These are phyloP conservation scores for Congeria kusceri DNA, from an alignment of 2,888 invertebrate species.

Conservation along the genomic window DNA sequence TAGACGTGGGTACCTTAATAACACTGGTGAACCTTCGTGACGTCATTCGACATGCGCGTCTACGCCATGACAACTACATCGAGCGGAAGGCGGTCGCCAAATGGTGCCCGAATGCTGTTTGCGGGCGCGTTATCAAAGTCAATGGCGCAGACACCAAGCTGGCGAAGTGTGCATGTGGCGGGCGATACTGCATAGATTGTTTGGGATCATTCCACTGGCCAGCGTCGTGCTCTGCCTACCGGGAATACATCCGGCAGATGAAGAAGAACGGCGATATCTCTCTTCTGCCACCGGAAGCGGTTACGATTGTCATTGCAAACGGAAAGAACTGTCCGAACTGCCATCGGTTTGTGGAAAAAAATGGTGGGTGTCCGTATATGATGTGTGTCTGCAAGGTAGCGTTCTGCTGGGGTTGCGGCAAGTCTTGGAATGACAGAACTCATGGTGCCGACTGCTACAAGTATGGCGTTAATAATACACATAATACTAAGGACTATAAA, in stretches of 20 bases:
- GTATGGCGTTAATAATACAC: conserved; percentile 18
- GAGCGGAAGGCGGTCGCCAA: conserved; percentile 45
- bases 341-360: conserved; percentile 66
- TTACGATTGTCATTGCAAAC: conserved; percentile 34
- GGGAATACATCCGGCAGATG: conserved; percentile 55
- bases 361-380: conserved; percentile 71
- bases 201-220: conserved; percentile 71
- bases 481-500: conserved; percentile 20
- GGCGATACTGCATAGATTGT: conserved; percentile 67
- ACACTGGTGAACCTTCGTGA: conserved; percentile 46
- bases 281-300: conserved; percentile 29
- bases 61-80: conserved; percentile 58
- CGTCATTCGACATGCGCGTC: conserved; percentile 44
- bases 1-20: conserved; percentile 53
- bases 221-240: conserved; percentile 62
- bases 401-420: conserved; percentile 74
- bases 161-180: conserved; percentile 66
- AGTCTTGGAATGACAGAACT: conserved; percentile 12
- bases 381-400: conserved; percentile 60
- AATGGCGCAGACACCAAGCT: conserved; percentile 33
- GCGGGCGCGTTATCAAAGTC: conserved; percentile 62
- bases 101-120: conserved; percentile 71
- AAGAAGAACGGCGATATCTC: conserved; percentile 50
- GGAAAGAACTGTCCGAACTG: conserved; percentile 73
- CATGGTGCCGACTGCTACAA: conserved; percentile 29